Evolutionary conservation across 2,113 vertebrate genomes (phyloP), one percentile per base, ranked within the genome.

Genomic region (Aegotheles bennettii): DNA sequence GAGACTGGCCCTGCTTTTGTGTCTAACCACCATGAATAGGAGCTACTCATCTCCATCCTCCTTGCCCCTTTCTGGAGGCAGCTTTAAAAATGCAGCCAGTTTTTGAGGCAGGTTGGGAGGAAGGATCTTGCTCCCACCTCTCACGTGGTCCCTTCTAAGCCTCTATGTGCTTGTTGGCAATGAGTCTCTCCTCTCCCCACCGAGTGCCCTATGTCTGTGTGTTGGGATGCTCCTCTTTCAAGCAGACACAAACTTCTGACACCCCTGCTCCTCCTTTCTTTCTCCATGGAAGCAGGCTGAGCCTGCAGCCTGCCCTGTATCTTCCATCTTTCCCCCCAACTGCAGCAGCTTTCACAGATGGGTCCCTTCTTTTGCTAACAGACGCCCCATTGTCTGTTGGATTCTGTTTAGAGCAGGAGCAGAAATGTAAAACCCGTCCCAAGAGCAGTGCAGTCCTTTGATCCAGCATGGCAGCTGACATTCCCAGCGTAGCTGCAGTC

Each of bases 401-500:
- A 26, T 53, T 77, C n/a, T n/a, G 51, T 53, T 60, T n/a, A 60
- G 60, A 89, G 59, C 83, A 74, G 83, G 76, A 95, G 76, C 83
- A 96, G 95, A 92, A 88, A 92, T 95, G 94, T 90, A 90, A 95
- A 89, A 76, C 94, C 73, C 0, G 4, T 89, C 59, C 63, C 75
- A 43, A 50, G 42, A 84, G 96, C 75, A 90, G 89, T 10, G 21
- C 71, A 63, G 69, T 26, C 76, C 87, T 94, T 93, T 92, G 79
- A 91, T 90, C 76, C 31, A 28, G 68, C 0, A 4, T 54, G 91
- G 85, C 94, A 95, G 94, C 90, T 92, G 94, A 83, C 94, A 68
- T 96, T 94, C 92, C 90, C 85, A 43, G 93, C 60, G 35, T 93
- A 54, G 88, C 94, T 94, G 80, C 90, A 28, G 64, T 78, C 88